Percentiles rank a stretch among this genome's conserved stretches.
phyloP scores from a whole-genome alignment of 2,797 vertebrate species.

The Rhincodon typus region DNA sequence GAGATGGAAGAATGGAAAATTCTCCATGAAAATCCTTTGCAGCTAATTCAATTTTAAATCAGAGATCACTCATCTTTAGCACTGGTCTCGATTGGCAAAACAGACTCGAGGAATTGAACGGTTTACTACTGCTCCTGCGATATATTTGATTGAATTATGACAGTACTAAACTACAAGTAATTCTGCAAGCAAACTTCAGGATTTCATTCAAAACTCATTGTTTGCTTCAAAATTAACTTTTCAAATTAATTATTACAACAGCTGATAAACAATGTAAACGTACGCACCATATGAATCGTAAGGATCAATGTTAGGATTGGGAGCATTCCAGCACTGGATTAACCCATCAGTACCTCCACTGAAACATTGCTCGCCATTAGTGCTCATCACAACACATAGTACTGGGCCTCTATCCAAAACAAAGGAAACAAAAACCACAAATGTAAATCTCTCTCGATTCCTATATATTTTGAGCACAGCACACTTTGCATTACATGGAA shows the following conservation, averaged over 20 bases:
- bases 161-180: not conserved
- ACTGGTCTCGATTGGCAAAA: not conserved
- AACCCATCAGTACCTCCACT: conserved; percentile 89
- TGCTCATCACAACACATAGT: conserved; percentile 92
- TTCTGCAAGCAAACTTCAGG: not conserved
- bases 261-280: not conserved
- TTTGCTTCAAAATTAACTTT: not conserved
- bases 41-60: not conserved
- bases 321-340: conserved; percentile 94
- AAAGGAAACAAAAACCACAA: conserved; percentile 40
- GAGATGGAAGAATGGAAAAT: not conserved
- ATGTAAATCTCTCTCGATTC: not conserved
- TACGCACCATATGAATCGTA: conserved; percentile 87
- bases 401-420: conserved; percentile 75
- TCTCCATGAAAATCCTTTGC: not conserved
- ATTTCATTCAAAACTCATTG: not conserved
- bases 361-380: conserved; percentile 89
- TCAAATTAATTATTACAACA: not conserved
- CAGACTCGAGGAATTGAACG: not conserved
- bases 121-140: not conserved
- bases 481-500: not conserved
- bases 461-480: not conserved
- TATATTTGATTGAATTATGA: not conserved
- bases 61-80: not conserved
- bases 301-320: conserved; percentile 89